phyloP scores from a whole-genome alignment of 2,888 invertebrate species.

The Melanophora roralis region DNA sequence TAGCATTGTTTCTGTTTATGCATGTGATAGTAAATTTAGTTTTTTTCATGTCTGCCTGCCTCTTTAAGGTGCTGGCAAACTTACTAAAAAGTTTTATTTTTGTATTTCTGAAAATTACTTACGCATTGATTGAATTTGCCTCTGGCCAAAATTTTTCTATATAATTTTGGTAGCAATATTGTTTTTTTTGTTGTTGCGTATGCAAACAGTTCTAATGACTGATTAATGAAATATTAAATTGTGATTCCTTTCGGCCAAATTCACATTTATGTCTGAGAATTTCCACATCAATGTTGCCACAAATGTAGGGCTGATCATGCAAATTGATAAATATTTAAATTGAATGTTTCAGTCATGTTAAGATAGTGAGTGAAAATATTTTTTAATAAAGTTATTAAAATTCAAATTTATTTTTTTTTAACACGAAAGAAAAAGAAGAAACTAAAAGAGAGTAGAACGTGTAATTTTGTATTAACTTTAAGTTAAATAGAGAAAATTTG shows the following conservation, averaged over 20 bases:
- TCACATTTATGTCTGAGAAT: background rate
- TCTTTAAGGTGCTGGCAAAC: slow-evolving; percentile 34
- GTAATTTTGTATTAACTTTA: no score
- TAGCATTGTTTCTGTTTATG: slow-evolving; percentile 24
- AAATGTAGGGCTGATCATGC: slow-evolving; percentile 12
- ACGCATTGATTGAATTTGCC: slow-evolving; percentile 61
- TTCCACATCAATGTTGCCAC: slow-evolving; percentile 13
- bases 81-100: background rate
- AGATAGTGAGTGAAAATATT: background rate
- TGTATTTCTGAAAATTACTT: slow-evolving; percentile 40
- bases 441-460: no score
- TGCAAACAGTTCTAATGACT: slow-evolving; percentile 56
- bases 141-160: slow-evolving; percentile 25
- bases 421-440: no score
- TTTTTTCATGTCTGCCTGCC: slow-evolving; percentile 5
- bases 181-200: background rate
- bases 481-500: no score
- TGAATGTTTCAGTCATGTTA: slow-evolving; percentile 1
- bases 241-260: slow-evolving; percentile 41
- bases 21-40: slow-evolving; percentile 36
- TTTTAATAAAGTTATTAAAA: background rate
- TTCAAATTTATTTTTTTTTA: no score
- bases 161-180: slow-evolving; percentile 43
- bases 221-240: slow-evolving; percentile 62
- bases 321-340: slow-evolving; percentile 35